A percentile compares a stretch with the other conserved stretches of the same genome.
Conservation (phyloP, 2,888 invertebrate genomes). For the Amphipyra tragopoginis region DNA sequence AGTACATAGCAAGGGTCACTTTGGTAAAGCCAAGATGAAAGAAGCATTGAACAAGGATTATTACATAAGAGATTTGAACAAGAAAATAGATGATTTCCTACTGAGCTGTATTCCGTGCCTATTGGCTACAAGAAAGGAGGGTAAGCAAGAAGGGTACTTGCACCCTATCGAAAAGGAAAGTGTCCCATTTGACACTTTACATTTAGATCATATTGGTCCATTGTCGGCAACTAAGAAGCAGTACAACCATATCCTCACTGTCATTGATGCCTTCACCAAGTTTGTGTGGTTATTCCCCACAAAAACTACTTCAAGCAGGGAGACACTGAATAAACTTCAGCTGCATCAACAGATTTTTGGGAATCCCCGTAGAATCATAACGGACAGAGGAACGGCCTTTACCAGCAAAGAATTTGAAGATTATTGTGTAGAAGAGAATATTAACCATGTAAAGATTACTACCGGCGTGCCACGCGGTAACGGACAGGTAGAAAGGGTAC, state of each 20-base stretch:
- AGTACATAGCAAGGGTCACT: constrained; percentile 22
- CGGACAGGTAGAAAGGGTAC: not conserved
- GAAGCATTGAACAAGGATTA: constrained; percentile 61
- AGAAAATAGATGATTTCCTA: constrained; percentile 41
- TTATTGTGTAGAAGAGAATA: not conserved
- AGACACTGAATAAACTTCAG: too few relatives aligned
- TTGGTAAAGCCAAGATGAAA: constrained; percentile 53
- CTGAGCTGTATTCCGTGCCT: constrained; percentile 52
- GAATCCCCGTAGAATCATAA: too few relatives aligned
- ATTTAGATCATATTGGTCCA: too few relatives aligned
- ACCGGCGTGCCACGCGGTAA: not conserved
- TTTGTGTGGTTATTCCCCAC: too few relatives aligned
- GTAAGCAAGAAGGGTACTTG: constrained; percentile 44
- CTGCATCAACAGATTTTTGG: too few relatives aligned
- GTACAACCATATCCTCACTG: too few relatives aligned
- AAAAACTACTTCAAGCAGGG: not conserved
- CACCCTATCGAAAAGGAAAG: too few relatives aligned
- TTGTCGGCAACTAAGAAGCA: too few relatives aligned
- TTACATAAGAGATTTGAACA: constrained; percentile 53
- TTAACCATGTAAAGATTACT: not conserved
- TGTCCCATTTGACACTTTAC: too few relatives aligned
- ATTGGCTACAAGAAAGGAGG: constrained; percentile 50
- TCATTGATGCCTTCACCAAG: too few relatives aligned
- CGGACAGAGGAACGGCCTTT: not conserved
- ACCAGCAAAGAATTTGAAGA: not conserved